Conservation (phyloP, 2,888 invertebrate genomes). For the Drosophila testacea region DNA sequence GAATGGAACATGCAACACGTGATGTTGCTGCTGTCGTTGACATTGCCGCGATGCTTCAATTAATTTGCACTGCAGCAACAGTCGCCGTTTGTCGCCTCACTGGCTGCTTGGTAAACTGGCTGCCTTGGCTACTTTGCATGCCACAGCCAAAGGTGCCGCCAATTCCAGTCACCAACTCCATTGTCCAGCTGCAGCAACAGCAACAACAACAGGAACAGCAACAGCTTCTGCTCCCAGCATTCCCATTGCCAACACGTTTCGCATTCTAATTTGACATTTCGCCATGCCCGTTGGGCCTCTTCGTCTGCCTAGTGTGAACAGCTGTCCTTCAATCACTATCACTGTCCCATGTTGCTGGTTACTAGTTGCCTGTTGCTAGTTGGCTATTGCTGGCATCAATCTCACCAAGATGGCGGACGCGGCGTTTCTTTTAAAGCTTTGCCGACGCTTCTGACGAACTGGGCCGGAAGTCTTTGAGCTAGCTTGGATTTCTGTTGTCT, state of each 20-base stretch:
- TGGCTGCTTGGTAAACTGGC: constrained; percentile 30
- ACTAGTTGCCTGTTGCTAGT: constrained; percentile 41
- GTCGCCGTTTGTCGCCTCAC: constrained; percentile 45
- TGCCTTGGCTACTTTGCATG: constrained; percentile 73
- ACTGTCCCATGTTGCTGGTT: constrained; percentile 58
- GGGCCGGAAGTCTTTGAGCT: constrained; percentile 74
- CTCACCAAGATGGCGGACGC: constrained; percentile 71
- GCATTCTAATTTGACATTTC: constrained; percentile 83
- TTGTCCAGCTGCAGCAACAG: constrained; percentile 60
- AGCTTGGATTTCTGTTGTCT: constrained; percentile 5
- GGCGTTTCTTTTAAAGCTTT: constrained; percentile 57
- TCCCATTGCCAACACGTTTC: constrained; percentile 79
- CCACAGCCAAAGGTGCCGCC: constrained; percentile 79
- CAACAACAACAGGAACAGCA: constrained; percentile 16
- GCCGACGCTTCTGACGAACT: constrained; percentile 72
- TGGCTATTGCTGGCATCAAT: constrained; percentile 68
- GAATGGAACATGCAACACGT: constrained; percentile 80
- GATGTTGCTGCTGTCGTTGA: constrained; percentile 78
- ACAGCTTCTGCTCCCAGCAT: constrained; percentile 34
- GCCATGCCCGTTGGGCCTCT: constrained; percentile 39
- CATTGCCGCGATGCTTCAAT: constrained; percentile 81
- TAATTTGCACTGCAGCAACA: constrained; percentile 77
- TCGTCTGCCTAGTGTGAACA: constrained; percentile 73
- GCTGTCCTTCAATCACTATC: constrained; percentile 82
- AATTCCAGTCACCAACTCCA: constrained; percentile 56